Conservation (phyloP, 2,888 invertebrate genomes). For the Perizoma affinitatum region DNA sequence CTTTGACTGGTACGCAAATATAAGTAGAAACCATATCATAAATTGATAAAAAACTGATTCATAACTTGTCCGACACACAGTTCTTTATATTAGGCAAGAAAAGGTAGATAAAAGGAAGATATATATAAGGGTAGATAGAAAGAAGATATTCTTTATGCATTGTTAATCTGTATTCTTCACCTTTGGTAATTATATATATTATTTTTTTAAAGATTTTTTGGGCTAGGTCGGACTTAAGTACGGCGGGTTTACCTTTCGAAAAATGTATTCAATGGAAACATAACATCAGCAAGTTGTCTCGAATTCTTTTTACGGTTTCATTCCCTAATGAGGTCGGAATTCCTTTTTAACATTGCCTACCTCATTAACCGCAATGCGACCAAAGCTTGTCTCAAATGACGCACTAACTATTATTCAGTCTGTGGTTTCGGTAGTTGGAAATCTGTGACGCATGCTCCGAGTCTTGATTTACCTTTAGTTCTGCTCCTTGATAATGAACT, state of each 20-base stretch:
- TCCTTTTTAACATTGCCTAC: slow-evolving; percentile 41
- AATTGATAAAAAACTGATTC: not conserved
- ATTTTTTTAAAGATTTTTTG: no score
- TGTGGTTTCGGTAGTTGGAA: slow-evolving; percentile 69
- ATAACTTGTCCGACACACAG: no score
- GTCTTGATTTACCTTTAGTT: slow-evolving; percentile 65
- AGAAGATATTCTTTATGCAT: no score
- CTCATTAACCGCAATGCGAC: slow-evolving; percentile 51
- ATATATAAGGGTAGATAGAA: no score
- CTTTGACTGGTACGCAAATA: slow-evolving; percentile 51
- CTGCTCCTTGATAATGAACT: slow-evolving; percentile 56
- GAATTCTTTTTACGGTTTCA: slow-evolving; percentile 2
- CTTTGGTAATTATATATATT: no score
- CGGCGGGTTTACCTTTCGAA: no score
- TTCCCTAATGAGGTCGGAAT: slow-evolving; percentile 29
- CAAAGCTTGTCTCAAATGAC: slow-evolving; percentile 31
- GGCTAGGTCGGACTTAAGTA: no score
- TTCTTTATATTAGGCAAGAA: no score
- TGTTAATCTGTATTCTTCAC: no score
- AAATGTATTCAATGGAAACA: not conserved
- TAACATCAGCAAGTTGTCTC: slow-evolving; percentile 4
- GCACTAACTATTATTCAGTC: slow-evolving; percentile 44
- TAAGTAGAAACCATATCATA: slow-evolving; percentile 13
- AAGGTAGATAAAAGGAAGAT: no score
- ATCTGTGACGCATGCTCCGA: slow-evolving; percentile 69